phyloP scores from a whole-genome alignment of 2,797 vertebrate species.

The Peromyscus aztecus region DNA sequence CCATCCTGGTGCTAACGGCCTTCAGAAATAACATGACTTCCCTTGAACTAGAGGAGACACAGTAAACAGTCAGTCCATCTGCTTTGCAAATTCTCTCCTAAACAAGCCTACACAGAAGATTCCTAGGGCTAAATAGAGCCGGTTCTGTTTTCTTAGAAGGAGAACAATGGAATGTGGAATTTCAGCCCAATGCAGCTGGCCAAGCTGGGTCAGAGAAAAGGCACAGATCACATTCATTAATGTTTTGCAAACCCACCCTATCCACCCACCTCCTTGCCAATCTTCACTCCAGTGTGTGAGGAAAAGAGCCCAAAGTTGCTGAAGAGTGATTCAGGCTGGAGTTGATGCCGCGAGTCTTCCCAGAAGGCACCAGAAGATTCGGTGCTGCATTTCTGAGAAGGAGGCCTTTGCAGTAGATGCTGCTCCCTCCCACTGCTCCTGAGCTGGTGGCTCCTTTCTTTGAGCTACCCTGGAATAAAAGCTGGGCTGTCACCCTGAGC shows the following conservation, averaged over 20 bases:
- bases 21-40: conserved; percentile 57
- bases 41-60: conserved; percentile 37
- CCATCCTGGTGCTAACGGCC: neutral
- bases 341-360: neutral
- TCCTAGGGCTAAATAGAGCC: conserved; percentile 80
- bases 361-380: fast-evolving
- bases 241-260: conserved; percentile 58
- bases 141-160: conserved; percentile 84
- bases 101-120: conserved; percentile 82
- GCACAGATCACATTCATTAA: conserved; percentile 69
- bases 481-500: neutral
- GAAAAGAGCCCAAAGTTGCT: neutral
- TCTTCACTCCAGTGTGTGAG: neutral
- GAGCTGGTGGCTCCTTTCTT: neutral
- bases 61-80: conserved; percentile 67
- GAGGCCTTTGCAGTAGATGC: neutral
- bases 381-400: neutral
- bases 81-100: conserved; percentile 76
- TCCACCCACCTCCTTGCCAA: neutral
- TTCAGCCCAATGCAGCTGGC: conserved; percentile 82
- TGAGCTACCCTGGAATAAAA: neutral
- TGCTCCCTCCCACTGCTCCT: neutral
- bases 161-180: conserved; percentile 83
- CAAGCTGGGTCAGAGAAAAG: conserved; percentile 78
- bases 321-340: neutral